Conservation (phyloP, 1,140 invertebrate genomes). For the Magallana angulata region DNA sequence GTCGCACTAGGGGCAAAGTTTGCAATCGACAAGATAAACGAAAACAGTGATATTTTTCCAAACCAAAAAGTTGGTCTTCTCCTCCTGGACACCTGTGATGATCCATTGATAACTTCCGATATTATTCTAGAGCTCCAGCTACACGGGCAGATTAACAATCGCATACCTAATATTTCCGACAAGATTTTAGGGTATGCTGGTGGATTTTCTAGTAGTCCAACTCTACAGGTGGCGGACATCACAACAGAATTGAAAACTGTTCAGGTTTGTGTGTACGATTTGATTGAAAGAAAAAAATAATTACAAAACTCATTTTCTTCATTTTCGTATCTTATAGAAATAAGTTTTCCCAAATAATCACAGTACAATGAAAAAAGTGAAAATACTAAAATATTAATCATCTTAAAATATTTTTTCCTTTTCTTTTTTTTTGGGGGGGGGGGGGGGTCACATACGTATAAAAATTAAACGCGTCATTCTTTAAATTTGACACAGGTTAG, state of each 20-base stretch:
- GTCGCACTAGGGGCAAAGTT: slow-evolving; percentile 29
- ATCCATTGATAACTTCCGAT: slow-evolving; percentile 2
- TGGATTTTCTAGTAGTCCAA: slow-evolving; percentile 7
- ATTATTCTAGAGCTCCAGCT: slow-evolving; percentile 25
- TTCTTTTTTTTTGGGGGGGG: not conserved
- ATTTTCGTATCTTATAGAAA: too few relatives aligned
- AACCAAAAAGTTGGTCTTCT: slow-evolving; percentile 28
- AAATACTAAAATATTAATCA: not conserved
- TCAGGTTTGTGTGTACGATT: not conserved
- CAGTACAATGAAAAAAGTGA: not conserved
- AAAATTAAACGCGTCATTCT: not conserved
- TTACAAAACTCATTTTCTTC: too few relatives aligned
- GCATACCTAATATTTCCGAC: not conserved
- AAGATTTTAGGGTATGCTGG: slow-evolving; percentile 33
- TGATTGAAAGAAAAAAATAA: too few relatives aligned
- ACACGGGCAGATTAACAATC: not conserved
- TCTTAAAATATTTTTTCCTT: not conserved
- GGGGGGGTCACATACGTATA: too few relatives aligned
- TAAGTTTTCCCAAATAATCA: too few relatives aligned
- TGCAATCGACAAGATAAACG: slow-evolving; percentile 2
- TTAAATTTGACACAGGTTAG: slow-evolving; percentile 31
- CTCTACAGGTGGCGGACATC: slow-evolving; percentile 14
- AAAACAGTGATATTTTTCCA: slow-evolving; percentile 15
- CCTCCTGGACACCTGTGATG: slow-evolving; percentile 23
- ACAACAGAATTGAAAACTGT: slow-evolving; percentile 15